Conservation (phyloP, 2,113 vertebrate genomes). For the Hypocryptadius cinnamomeus region DNA sequence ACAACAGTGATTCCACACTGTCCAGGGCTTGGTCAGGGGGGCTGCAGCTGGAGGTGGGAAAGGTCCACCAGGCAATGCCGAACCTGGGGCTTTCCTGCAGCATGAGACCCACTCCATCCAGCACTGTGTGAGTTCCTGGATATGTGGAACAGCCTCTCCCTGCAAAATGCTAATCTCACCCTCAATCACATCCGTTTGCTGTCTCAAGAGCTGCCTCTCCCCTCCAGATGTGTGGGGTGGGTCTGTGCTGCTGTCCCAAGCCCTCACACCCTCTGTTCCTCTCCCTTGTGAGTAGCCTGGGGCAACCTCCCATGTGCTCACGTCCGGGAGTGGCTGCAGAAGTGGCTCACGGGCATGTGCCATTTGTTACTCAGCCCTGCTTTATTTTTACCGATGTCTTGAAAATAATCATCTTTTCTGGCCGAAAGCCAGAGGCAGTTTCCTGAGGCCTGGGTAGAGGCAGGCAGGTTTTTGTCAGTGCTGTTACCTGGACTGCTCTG, state of each 20-base stretch:
- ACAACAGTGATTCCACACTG: accelerated
- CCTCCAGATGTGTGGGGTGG: neutral
- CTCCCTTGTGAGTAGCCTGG: neutral
- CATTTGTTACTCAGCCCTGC: neutral
- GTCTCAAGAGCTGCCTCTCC: neutral
- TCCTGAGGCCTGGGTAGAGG: neutral
- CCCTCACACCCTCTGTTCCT: neutral
- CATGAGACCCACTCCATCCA: neutral
- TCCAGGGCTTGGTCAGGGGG: neutral
- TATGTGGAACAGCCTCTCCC: neutral
- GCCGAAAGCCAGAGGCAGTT: neutral
- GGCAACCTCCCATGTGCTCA: neutral
- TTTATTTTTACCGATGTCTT: neutral
- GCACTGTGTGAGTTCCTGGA: accelerated
- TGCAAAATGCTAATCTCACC: neutral
- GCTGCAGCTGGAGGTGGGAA: neutral
- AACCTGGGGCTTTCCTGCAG: neutral
- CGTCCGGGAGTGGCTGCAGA: neutral
- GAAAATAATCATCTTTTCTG: neutral
- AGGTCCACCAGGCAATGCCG: neutral
- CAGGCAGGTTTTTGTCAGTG: neutral
- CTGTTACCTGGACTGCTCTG: neutral
- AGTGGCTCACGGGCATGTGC: neutral
- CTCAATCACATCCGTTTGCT: neutral
- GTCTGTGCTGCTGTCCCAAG: neutral